phyloP scores from a whole-genome alignment of 1,140 invertebrate species.

The Hypsibius dujardini region DNA sequence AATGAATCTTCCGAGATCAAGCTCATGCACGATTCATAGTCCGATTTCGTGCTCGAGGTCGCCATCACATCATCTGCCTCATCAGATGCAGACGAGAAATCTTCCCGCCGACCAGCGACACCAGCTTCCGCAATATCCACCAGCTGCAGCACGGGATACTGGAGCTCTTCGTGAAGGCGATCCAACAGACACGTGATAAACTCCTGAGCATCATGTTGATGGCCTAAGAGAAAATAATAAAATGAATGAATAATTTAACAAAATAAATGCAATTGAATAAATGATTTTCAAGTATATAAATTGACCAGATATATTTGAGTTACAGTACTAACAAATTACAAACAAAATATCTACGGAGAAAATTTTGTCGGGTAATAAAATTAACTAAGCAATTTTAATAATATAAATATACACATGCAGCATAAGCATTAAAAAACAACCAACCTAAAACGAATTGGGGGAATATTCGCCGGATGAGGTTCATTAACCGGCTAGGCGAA shows the following conservation, averaged over 20 bases:
- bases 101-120: too few relatives aligned
- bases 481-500: neutral
- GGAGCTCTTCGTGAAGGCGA: neutral
- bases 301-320: too few relatives aligned
- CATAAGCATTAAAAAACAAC: too few relatives aligned
- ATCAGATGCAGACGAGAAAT: neutral
- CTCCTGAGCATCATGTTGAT: constrained; percentile 9
- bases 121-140: neutral
- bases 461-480: neutral
- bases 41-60: neutral
- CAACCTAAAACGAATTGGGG: neutral
- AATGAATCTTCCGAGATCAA: constrained; percentile 1
- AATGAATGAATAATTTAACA: too few relatives aligned
- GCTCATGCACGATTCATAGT: constrained; percentile 11
- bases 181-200: constrained; percentile 15
- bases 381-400: too few relatives aligned
- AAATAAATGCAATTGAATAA: too few relatives aligned
- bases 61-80: neutral
- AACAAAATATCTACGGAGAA: too few relatives aligned
- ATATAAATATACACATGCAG: too few relatives aligned
- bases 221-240: neutral
- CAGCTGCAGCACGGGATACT: constrained; percentile 16
- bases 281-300: too few relatives aligned
- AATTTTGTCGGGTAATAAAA: too few relatives aligned
- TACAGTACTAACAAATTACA: too few relatives aligned